Conservation (phyloP, 2,113 vertebrate species). For the Phoenicopterus ruber region DNA sequence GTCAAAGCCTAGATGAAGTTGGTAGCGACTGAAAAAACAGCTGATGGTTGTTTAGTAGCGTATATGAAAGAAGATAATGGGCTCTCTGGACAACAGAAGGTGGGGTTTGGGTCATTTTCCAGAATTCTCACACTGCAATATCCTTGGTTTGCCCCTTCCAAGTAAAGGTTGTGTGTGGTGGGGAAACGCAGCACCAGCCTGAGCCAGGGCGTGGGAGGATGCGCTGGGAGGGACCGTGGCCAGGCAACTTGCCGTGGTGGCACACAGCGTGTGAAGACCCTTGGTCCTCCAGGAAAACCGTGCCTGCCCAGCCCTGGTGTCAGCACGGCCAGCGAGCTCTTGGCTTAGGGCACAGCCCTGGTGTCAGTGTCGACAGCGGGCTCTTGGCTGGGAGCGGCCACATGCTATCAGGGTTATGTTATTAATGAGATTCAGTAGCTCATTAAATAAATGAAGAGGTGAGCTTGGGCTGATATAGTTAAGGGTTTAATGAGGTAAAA, state of each 20-base stretch:
- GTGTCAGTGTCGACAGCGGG: not conserved
- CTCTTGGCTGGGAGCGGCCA: not conserved
- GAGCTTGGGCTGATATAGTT: not conserved
- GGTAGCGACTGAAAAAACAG: not conserved
- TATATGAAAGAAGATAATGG: not conserved
- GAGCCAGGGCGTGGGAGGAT: not conserved
- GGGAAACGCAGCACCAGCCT: not conserved
- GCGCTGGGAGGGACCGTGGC: too few relatives aligned
- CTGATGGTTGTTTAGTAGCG: not conserved
- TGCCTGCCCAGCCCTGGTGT: not conserved
- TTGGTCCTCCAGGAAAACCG: not conserved
- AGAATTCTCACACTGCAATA: not conserved
- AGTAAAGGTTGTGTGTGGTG: not conserved
- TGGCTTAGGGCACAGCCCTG: not conserved
- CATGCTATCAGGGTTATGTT: not conserved
- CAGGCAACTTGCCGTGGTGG: not conserved
- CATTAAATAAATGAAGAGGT: slow-evolving; percentile 15
- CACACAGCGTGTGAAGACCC: not conserved
- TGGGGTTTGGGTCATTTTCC: not conserved
- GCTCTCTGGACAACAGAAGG: not conserved
- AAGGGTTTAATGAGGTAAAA: slow-evolving; percentile 23
- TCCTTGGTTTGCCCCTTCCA: not conserved
- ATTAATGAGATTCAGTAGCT: not conserved
- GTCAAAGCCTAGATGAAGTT: not conserved
- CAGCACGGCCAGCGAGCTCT: not conserved